These are phyloP conservation scores for Mamestra configurata DNA, from an alignment of 1,140 invertebrate species.

Conservation along the genomic window DNA sequence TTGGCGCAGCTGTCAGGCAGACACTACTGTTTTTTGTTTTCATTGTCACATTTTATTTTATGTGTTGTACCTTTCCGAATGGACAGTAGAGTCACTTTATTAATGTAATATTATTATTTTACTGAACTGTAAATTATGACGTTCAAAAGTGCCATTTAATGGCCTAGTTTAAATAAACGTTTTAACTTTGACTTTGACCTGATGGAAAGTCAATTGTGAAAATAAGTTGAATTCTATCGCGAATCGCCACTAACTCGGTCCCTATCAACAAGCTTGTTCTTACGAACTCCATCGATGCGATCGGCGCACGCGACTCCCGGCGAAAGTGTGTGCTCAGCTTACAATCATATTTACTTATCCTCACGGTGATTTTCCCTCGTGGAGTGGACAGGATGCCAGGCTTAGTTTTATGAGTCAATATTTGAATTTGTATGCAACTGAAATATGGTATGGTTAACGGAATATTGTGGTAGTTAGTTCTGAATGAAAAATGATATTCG, in stretches of 20 bases:
- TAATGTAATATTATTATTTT: too few relatives aligned
- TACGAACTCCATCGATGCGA: slow-evolving; percentile 54
- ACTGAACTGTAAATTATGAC: too few relatives aligned
- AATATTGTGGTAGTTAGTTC: not conserved
- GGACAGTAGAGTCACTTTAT: too few relatives aligned
- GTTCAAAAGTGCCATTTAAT: too few relatives aligned
- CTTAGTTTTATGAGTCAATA: not conserved
- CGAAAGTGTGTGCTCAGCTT: slow-evolving; percentile 57
- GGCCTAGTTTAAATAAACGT: too few relatives aligned
- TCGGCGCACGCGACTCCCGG: slow-evolving; percentile 57
- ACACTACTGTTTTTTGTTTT: too few relatives aligned
- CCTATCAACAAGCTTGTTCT: slow-evolving; percentile 33
- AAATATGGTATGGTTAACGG: not conserved
- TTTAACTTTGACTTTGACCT: too few relatives aligned
- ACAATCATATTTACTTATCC: slow-evolving; percentile 34
- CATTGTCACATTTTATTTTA: too few relatives aligned
- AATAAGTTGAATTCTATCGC: not conserved
- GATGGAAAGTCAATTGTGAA: not conserved
- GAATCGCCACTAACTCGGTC: not conserved
- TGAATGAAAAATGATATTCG: not conserved
- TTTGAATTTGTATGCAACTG: slow-evolving; percentile 18
- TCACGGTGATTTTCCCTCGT: slow-evolving; percentile 3
- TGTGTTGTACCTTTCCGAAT: too few relatives aligned
- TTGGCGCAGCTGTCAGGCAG: too few relatives aligned
- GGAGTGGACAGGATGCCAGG: slow-evolving; percentile 7